These are phyloP conservation scores for Turnix velox DNA, from an alignment of 2,113 vertebrate species.

Conservation along the genomic window DNA sequence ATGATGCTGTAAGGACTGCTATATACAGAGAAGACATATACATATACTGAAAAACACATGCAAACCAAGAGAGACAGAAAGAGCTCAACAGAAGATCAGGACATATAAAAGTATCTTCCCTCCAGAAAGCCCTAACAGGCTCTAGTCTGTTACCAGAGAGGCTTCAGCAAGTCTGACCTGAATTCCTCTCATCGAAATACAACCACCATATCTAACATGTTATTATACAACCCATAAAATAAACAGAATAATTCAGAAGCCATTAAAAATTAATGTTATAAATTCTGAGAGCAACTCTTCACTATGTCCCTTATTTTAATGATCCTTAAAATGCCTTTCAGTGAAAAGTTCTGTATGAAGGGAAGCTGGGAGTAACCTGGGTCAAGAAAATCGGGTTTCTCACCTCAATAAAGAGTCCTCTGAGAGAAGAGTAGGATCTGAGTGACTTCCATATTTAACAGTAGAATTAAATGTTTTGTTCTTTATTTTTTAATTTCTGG, in stretches of 20 bases:
- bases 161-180: slow-evolving; percentile 2
- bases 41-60: background rate
- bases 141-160: background rate
- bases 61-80: background rate
- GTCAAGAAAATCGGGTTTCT: background rate
- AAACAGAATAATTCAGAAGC: slow-evolving; percentile 65
- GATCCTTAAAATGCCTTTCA: slow-evolving; percentile 14
- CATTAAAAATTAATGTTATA: slow-evolving; percentile 46
- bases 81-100: background rate
- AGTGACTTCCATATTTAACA: background rate
- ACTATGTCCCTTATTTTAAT: slow-evolving; percentile 21
- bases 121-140: background rate
- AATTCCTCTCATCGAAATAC: slow-evolving; percentile 13
- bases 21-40: background rate
- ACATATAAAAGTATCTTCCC: background rate
- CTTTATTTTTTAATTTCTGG: background rate
- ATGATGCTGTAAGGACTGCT: background rate
- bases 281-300: slow-evolving; percentile 28
- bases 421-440: background rate
- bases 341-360: background rate
- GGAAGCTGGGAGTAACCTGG: background rate
- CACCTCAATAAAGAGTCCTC: background rate
- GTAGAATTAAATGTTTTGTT: background rate
- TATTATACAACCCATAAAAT: slow-evolving; percentile 25
- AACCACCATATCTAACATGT: background rate